Conservation (phyloP, 1,140 invertebrate species). For the Anastrepha ludens region DNA sequence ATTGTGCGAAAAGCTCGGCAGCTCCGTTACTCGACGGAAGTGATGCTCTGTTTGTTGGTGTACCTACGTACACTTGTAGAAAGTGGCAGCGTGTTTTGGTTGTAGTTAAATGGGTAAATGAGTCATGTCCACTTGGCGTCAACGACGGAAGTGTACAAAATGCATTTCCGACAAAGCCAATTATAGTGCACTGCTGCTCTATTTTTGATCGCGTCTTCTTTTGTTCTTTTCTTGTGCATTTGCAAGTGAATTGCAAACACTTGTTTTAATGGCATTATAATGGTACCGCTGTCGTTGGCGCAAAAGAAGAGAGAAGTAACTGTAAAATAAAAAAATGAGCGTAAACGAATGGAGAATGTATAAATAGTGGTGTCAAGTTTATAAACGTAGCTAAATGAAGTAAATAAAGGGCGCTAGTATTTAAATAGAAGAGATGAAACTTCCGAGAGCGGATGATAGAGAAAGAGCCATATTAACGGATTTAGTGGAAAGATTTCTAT, state of each 20-base stretch:
- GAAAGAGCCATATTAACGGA: too few species aligned
- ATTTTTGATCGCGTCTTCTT: neutral
- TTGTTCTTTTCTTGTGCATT: neutral
- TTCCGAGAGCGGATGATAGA: too few species aligned
- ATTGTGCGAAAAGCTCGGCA: conserved; percentile 15
- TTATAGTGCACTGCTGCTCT: conserved; percentile 13
- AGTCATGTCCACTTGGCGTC: conserved; percentile 2
- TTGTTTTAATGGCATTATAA: conserved; percentile 32
- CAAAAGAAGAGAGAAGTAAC: neutral
- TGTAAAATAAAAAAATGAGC: neutral
- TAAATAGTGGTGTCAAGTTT: neutral
- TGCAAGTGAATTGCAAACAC: neutral
- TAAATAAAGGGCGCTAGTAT: neutral
- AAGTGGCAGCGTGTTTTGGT: neutral
- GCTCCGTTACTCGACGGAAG: neutral
- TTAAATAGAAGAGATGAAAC: neutral
- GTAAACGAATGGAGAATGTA: neutral
- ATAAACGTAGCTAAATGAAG: neutral
- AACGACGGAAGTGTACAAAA: conserved; percentile 48
- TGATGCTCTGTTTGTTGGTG: neutral
- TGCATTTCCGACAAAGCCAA: conserved; percentile 45
- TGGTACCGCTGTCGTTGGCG: neutral
- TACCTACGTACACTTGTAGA: neutral
- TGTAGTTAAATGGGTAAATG: neutral
- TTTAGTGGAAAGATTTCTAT: too few species aligned